Evolutionary conservation across 2,797 vertebrate genomes (phyloP), one percentile per base, ranked within the genome.

Genomic region (Pangasius larnaudii): DNA sequence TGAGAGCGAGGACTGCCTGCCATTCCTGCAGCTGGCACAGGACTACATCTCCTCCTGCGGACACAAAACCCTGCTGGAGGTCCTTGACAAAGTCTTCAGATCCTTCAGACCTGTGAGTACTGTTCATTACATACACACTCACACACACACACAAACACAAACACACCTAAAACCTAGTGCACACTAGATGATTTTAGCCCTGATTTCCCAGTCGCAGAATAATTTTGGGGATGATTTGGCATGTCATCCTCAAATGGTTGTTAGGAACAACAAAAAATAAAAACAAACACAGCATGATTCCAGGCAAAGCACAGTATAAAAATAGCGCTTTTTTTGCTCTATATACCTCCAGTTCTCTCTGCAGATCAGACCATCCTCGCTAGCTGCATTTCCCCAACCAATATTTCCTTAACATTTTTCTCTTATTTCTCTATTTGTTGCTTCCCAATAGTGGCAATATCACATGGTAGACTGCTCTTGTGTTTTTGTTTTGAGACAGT

Each of bases 41-140:
- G 98, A 99, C 92, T 99, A 99, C 95, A 99, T 99, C 94, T 99
- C 98, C 61, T 99, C 98, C 91, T 99, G 98, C 14, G 98, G 98
- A 93, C 98, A 99, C 95, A 99, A 99, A 95, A 99, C 98, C 0
- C 97, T 99, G 90, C 96, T 97, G 86, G 98, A 99, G 96, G 97
- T 99, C 93, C 88, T 99, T 95, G 98, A 99, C 94, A 99, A 98
- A 95, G 98, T 99, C 96, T 98, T 99, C 96, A 98, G 97, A 91
- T 99, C 98, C 90, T 99, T 99, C 96, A 97, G 98, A 96, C 98
- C 98, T 69, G 98, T 99, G 96, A 97, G 98, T 95, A 77, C 19
- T 36, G 74, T 72, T 53, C 53, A 36, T 24, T 7, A 81, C 10
- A 72, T 33, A 2, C 9, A 58, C 30, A 79, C 30, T 33, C 75